Percentiles rank a stretch among this genome's conserved stretches.
Conservation (phyloP, 1,140 invertebrate species). For the Ectropis grisescens region DNA sequence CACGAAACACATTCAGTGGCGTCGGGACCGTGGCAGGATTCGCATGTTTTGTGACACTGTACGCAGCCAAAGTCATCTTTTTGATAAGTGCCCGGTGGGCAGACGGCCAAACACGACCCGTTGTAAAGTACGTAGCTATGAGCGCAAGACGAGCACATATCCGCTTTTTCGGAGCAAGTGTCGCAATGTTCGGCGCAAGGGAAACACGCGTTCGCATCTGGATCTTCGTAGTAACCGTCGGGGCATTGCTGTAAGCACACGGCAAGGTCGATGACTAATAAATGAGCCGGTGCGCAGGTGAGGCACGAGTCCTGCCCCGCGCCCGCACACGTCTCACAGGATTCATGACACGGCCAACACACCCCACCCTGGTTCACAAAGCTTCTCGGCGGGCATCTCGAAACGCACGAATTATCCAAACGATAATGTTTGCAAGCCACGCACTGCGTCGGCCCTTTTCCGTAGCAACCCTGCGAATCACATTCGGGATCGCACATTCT, state of each 20-base stretch:
- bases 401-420: constrained; percentile 85
- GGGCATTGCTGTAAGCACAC: constrained; percentile 87
- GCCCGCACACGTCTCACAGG: constrained; percentile 86
- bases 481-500: constrained; percentile 83
- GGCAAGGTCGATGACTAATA: constrained; percentile 83
- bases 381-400: constrained; percentile 83
- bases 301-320: constrained; percentile 87
- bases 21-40: constrained; percentile 83
- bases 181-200: constrained; percentile 83
- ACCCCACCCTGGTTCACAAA: constrained; percentile 82
- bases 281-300: constrained; percentile 83
- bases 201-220: constrained; percentile 79
- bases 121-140: constrained; percentile 85
- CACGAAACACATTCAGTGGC: constrained; percentile 86
- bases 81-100: constrained; percentile 84
- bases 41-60: constrained; percentile 82
- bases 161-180: constrained; percentile 83
- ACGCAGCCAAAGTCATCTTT: constrained; percentile 82
- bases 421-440: constrained; percentile 84
- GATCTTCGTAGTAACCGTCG: constrained; percentile 88
- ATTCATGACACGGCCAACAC: constrained; percentile 87
- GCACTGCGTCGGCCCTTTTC: constrained; percentile 84
- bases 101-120: constrained; percentile 84
- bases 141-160: constrained; percentile 86
- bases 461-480: constrained; percentile 85